Conservation (phyloP, 2,888 invertebrate species). For the Epirrhoe tristata region DNA sequence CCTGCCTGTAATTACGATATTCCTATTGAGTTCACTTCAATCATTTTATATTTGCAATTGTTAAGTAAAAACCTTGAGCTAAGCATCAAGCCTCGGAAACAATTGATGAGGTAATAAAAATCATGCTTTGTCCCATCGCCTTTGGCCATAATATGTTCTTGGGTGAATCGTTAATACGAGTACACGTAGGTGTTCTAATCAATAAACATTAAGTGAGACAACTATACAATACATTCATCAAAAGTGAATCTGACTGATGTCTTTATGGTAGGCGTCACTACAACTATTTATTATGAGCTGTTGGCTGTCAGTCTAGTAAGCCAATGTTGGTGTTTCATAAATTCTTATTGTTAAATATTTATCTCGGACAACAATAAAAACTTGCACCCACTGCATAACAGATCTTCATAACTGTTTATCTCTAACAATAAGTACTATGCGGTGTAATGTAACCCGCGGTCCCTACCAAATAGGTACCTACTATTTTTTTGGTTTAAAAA, state of each 20-base stretch:
- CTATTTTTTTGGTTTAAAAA: too few species aligned
- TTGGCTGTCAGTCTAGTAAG: constrained; percentile 59
- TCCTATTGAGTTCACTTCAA: constrained; percentile 56
- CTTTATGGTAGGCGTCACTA: constrained; percentile 59
- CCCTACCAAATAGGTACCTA: too few species aligned
- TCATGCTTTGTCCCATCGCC: constrained; percentile 46
- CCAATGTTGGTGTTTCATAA: constrained; percentile 57
- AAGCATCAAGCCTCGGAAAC: constrained; percentile 48
- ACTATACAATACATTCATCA: constrained; percentile 62
- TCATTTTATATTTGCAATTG: constrained; percentile 53
- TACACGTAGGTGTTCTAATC: constrained; percentile 47
- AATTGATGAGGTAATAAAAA: constrained; percentile 54
- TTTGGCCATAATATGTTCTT: constrained; percentile 41
- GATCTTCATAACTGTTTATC: not conserved
- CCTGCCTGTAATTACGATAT: constrained; percentile 40
- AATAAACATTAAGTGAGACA: constrained; percentile 55
- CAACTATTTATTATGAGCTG: constrained; percentile 61
- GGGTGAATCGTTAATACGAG: constrained; percentile 34
- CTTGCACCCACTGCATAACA: constrained; percentile 1
- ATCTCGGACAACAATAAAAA: constrained; percentile 12
- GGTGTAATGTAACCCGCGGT: too few species aligned
- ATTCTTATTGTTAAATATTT: constrained; percentile 54
- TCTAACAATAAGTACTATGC: not conserved
- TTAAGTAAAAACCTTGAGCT: constrained; percentile 54
- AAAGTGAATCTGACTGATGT: constrained; percentile 57